Evolutionary conservation across 2,888 invertebrate species (phyloP).

Genomic region (Parapristionchus giblindavisi): DNA sequence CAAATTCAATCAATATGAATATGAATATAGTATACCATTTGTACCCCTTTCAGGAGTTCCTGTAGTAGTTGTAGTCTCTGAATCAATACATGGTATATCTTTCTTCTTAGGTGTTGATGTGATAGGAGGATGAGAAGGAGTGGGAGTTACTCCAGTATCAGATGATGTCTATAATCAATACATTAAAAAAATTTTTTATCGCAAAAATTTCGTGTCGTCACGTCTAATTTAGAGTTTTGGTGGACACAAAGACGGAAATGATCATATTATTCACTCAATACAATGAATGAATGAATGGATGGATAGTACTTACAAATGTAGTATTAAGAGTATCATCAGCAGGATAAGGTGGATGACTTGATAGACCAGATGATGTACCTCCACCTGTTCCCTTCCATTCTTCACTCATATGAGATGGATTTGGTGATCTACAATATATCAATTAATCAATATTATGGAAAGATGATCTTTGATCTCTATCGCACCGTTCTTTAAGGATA

Average conservation of each 20-base stretch:
- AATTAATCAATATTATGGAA: constrained; percentile 7
- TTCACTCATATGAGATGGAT: constrained; percentile 24
- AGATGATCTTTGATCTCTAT: background rate
- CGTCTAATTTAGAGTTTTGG: too few species aligned
- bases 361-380: background rate
- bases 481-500: background rate
- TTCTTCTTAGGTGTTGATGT: constrained; percentile 34
- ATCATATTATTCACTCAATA: background rate
- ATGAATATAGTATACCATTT: background rate
- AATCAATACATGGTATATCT: constrained; percentile 18
- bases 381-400: constrained; percentile 13
- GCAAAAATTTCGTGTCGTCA: background rate
- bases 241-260: too few species aligned
- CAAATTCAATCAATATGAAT: background rate
- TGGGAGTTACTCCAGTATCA: constrained; percentile 31
- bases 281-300: background rate
- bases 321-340: constrained; percentile 37
- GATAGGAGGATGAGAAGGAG: constrained; percentile 12
- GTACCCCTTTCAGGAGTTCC: constrained; percentile 33
- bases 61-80: constrained; percentile 14
- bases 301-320: constrained; percentile 21
- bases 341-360: constrained; percentile 33
- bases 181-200: background rate
- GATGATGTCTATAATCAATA: constrained; percentile 22
- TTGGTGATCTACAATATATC: constrained; percentile 15